Conservation (phyloP, 2,888 invertebrate species). For the Argyra leucocephala region DNA sequence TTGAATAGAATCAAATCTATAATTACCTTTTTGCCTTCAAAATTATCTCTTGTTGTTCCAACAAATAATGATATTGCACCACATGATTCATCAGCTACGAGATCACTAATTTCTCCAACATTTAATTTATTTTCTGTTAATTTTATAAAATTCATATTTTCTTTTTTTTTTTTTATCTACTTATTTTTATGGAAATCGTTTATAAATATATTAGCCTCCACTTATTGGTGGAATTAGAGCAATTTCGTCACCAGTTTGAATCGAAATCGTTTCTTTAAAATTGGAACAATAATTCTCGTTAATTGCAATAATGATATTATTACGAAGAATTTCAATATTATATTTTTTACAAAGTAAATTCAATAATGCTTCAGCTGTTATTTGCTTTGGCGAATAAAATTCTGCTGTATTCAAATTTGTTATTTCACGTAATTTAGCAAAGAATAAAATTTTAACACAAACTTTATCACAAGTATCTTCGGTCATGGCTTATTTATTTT, state of each 20-base stretch:
- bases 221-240: constrained; percentile 92
- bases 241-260: constrained; percentile 66
- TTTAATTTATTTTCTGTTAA: constrained; percentile 58
- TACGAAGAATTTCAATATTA: constrained; percentile 56
- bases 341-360: constrained; percentile 52
- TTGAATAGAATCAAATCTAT: too few species aligned
- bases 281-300: constrained; percentile 69
- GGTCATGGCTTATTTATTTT: not conserved
- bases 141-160: constrained; percentile 58
- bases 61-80: constrained; percentile 85
- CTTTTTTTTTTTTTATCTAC: too few species aligned
- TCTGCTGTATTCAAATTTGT: constrained; percentile 53
- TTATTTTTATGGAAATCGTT: too few species aligned
- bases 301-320: constrained; percentile 66
- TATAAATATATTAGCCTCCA: constrained; percentile 63
- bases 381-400: constrained; percentile 46
- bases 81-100: constrained; percentile 61
- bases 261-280: constrained; percentile 46
- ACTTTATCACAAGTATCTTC: constrained; percentile 30
- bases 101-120: constrained; percentile 55
- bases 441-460: constrained; percentile 67
- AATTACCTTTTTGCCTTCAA: constrained; percentile 64
- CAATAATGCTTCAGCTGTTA: constrained; percentile 52
- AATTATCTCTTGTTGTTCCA: constrained; percentile 78
- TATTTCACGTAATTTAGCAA: constrained; percentile 81